Evolutionary conservation across 2,797 vertebrate species (phyloP).

Genomic region (Smutsia temminckii): DNA sequence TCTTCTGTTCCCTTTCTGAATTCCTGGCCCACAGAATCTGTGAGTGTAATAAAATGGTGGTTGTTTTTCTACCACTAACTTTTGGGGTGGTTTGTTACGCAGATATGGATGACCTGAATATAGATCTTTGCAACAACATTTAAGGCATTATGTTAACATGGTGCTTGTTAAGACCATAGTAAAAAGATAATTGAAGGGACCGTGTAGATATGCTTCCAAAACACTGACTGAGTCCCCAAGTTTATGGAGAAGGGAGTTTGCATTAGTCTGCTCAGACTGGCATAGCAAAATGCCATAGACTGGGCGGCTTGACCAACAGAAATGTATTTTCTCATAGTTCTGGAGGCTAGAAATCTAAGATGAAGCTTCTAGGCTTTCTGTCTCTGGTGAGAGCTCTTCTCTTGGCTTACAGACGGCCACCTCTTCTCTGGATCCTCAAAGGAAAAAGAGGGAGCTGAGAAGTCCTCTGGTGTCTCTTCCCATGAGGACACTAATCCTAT

Average conservation of each 20-base stretch:
- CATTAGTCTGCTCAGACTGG: neutral
- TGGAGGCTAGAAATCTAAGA: neutral
- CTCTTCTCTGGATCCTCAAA: neutral
- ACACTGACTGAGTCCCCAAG: neutral
- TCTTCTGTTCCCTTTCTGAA: neutral
- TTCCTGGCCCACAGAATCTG: neutral
- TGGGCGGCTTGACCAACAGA: neutral
- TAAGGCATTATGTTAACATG: neutral
- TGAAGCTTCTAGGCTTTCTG: neutral
- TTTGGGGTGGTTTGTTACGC: neutral
- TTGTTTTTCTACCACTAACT: neutral
- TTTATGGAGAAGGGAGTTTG: neutral
- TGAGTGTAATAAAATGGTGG: neutral
- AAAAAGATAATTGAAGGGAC: neutral
- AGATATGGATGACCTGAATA: neutral
- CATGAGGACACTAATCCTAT: neutral
- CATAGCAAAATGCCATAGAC: neutral
- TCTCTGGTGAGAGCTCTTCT: neutral
- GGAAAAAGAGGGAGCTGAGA: neutral
- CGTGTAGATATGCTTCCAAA: constrained; percentile 19
- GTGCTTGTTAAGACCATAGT: neutral
- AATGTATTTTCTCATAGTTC: constrained; percentile 7
- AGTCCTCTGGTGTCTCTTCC: neutral
- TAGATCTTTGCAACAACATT: neutral
- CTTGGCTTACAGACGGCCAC: neutral